Percentiles rank a stretch among this genome's conserved stretches.
Evolutionary conservation across 2,888 invertebrate species (phyloP).

Genomic region (Ornithoptera priamus): DNA sequence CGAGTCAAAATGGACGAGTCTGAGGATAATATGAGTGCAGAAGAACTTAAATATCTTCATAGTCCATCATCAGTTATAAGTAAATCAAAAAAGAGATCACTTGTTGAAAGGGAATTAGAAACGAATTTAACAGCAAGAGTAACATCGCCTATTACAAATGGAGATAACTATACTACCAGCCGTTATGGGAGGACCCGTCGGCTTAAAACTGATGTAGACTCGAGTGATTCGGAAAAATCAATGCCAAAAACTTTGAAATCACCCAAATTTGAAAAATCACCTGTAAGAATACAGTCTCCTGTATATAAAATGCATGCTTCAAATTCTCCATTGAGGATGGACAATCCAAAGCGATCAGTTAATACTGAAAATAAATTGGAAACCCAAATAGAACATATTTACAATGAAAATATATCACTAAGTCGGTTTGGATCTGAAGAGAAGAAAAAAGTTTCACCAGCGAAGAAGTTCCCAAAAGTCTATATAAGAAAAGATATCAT

Average conservation of each 20-base stretch:
- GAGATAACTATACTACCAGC: conserved; percentile 65
- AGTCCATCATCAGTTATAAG: conserved; percentile 43
- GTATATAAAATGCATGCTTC: conserved; percentile 69
- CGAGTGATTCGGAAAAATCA: conserved; percentile 59
- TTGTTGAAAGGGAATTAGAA: conserved; percentile 69
- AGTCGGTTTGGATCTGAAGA: conserved; percentile 60
- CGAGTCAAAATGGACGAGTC: conserved; percentile 61
- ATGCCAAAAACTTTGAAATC: conserved; percentile 49
- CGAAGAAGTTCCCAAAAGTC: conserved; percentile 57
- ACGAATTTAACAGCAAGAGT: conserved; percentile 65
- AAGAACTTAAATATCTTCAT: conserved; percentile 45
- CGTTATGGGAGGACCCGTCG: conserved; percentile 82
- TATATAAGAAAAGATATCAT: conserved; percentile 70
- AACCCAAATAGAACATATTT: conserved; percentile 63
- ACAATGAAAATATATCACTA: conserved; percentile 60
- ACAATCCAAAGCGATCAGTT: conserved; percentile 45
- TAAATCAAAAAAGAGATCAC: conserved; percentile 68
- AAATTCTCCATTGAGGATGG: conserved; percentile 55
- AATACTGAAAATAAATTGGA: conserved; percentile 45
- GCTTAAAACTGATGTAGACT: conserved; percentile 70
- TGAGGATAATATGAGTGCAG: conserved; percentile 58
- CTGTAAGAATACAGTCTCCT: conserved; percentile 49
- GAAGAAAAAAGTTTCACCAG: conserved; percentile 38
- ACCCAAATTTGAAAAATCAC: conserved; percentile 49
- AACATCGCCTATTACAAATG: conserved; percentile 55